Evolutionary conservation across 23 tunicate genomes (phyloP), one percentile per base, ranked within the genome.

Genomic region (Styela plicata): DNA sequence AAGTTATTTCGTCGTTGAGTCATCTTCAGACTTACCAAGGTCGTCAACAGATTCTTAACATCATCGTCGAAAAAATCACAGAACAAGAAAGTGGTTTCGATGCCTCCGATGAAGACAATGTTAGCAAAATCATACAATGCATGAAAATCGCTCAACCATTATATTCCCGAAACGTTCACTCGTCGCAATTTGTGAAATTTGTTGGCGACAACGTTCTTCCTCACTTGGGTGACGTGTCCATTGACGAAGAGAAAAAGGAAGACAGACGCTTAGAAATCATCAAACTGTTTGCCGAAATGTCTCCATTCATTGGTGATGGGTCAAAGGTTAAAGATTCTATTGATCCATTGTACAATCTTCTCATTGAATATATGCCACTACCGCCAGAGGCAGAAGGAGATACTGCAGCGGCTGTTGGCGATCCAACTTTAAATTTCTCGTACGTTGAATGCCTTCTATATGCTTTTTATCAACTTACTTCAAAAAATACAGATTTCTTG

Each of bases 21-120:
- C 98, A 93, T 67, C 80, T 93, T 25, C 98, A 93, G 70, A 93
- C 98, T 20, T 84, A 88, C 24, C 93, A 88, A 84, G 98, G 98
- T 10, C 79, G 98, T 2, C 89, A 93, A 70, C 93, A 93, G 69
- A 61, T 93, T 28, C 80, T 93, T 26, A 79, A 84, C 63, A 88
- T 93, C 24, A 84, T 93, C 64, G 84, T 87, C 34, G 98, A 93
- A 34, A 91, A 93, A 52, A 74, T 92, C 65, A 33, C 75, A 13
- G 63, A 82, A 52, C 85, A 74, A 10, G 77, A 33, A 71, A 66
- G 84, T 31, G 92, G 88, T 29, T 93, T 93, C 76, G 80, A 80
- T 33, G 87, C 86, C 16, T 26, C 33, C 5, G 94, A 88, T 63
- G 31, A 85, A 32, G 98, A 93, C 68, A 82, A 84, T 20, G 67